A percentile compares a stretch with the other conserved stretches of the same genome.
Evolutionary conservation across 2,797 vertebrate genomes (phyloP).

Genomic region (Liasis olivaceus): DNA sequence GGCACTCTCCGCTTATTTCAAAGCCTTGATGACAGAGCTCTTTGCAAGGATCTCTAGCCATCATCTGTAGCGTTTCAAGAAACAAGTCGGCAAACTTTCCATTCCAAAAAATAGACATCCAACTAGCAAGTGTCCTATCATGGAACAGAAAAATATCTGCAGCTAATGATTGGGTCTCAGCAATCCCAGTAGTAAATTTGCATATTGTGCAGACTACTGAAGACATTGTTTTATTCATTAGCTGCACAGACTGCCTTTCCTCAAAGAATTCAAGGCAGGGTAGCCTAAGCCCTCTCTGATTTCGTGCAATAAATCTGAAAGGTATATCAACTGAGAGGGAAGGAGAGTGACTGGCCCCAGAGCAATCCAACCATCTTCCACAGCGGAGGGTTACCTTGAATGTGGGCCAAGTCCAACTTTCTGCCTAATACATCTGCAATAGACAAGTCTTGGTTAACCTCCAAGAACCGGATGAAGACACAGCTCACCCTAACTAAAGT

Average conservation of each 20-base stretch:
- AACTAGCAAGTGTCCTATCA: neutral
- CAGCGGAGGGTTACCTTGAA: neutral
- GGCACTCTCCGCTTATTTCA: slow-evolving; percentile 43
- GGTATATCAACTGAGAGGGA: neutral
- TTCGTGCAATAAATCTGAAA: neutral
- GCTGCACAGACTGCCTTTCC: neutral
- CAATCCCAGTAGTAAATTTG: neutral
- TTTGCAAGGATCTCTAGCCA: neutral
- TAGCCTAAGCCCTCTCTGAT: neutral
- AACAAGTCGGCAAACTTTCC: neutral
- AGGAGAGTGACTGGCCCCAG: neutral
- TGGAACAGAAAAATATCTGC: neutral
- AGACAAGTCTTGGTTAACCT: neutral
- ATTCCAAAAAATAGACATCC: neutral
- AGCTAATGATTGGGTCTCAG: neutral
- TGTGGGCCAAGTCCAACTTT: neutral
- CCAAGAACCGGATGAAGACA: neutral
- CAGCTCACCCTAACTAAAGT: neutral
- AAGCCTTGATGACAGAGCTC: slow-evolving; percentile 16
- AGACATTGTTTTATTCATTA: neutral
- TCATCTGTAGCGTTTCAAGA: neutral
- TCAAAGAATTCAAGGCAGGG: neutral
- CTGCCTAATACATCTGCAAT: neutral
- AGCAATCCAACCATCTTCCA: neutral
- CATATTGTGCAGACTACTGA: neutral